Percentiles rank a stretch among this genome's conserved stretches.
Conservation (phyloP, 30 jellyfish, hydroid and myxozoan genomes). For the Haliclystus octoradiatus region DNA sequence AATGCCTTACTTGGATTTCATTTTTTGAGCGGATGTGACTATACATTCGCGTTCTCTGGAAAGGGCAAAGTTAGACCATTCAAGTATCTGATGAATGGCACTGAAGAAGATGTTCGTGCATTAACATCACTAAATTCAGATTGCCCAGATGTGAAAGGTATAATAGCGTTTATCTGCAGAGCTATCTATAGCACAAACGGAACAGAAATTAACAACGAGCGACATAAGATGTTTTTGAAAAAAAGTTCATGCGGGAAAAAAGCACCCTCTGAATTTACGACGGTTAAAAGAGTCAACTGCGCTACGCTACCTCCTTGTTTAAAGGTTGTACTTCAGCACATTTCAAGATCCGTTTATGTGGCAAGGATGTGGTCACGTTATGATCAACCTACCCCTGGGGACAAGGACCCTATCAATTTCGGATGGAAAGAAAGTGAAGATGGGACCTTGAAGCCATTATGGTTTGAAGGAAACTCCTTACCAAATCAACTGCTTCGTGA, state of each 20-base stretch:
- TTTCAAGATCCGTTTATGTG: constrained; percentile 18
- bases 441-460: not conserved
- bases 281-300: not conserved
- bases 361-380: constrained; percentile 26
- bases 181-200: not conserved
- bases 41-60: not conserved
- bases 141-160: not conserved
- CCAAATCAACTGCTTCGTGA: too few species aligned
- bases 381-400: not conserved
- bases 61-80: not conserved
- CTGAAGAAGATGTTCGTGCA: not conserved
- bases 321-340: constrained; percentile 7
- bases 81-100: not conserved
- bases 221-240: not conserved
- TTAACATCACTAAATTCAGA: not conserved
- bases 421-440: not conserved
- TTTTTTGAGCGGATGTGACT: constrained; percentile 4
- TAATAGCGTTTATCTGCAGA: not conserved
- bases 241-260: not conserved
- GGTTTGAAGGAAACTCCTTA: not conserved
- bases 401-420: not conserved
- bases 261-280: not conserved
- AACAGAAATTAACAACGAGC: not conserved
- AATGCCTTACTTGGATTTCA: constrained; percentile 6
- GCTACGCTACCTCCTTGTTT: not conserved